These are phyloP conservation scores for Limnephilus marmoratus DNA, from an alignment of 2,888 invertebrate species.

Conservation along the genomic window DNA sequence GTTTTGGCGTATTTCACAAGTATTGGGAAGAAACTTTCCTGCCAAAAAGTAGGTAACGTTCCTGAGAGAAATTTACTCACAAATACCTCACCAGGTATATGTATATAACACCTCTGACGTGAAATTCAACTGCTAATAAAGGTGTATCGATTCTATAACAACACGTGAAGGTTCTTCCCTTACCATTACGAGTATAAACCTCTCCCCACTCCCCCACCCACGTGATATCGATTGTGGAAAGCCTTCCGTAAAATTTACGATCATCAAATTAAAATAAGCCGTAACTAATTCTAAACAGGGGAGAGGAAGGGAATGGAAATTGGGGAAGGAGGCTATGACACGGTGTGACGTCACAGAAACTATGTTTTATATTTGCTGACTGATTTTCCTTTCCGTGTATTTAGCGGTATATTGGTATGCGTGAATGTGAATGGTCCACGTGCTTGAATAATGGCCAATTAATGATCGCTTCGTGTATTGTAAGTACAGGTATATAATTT, in stretches of 20 bases:
- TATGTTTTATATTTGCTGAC: not conserved
- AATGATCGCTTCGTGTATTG: not conserved
- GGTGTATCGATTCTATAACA: not conserved
- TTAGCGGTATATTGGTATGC: not conserved
- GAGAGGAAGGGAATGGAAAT: not conserved
- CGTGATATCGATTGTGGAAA: conserved; percentile 18
- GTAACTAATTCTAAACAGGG: not conserved
- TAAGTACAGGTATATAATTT: not conserved
- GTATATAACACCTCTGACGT: not conserved
- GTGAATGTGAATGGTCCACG: not conserved
- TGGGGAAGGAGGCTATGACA: not conserved
- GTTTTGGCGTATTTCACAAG: no score
- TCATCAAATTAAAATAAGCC: not conserved
- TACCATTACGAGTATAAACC: not conserved
- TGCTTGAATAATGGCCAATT: not conserved
- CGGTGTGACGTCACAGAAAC: conserved; percentile 25
- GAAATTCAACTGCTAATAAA: not conserved
- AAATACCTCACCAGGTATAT: not conserved
- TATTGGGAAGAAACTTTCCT: not conserved
- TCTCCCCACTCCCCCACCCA: not conserved
- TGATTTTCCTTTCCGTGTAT: not conserved
- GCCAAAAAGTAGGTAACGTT: not conserved
- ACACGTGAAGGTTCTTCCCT: not conserved
- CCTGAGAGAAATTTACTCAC: not conserved
- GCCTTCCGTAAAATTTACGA: conserved; percentile 2